These are phyloP conservation scores for Ophiothrix spiculata DNA, from an alignment of 35 echinoderm and acorn worm genomes.

Conservation along the genomic window DNA sequence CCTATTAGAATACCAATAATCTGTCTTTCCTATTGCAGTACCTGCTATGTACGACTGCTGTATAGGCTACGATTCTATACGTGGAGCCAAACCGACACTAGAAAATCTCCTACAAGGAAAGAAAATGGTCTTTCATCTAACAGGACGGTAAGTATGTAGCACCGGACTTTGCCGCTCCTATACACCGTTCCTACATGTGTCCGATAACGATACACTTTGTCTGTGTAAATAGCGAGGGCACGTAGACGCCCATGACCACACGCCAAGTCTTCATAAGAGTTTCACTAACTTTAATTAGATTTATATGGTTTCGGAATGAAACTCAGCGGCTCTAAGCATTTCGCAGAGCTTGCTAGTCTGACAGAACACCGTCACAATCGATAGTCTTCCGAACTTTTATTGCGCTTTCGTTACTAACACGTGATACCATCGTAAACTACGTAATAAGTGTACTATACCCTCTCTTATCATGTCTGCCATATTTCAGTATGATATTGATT, in stretches of 20 bases:
- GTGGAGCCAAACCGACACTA: constrained; percentile 15
- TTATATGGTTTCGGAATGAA: no score
- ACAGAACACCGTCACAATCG: no score
- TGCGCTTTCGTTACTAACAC: neutral
- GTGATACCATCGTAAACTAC: no score
- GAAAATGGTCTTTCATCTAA: constrained; percentile 47
- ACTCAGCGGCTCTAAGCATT: no score
- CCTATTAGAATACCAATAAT: neutral
- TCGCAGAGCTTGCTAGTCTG: no score
- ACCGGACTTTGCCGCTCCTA: neutral
- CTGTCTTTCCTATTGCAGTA: constrained; percentile 38
- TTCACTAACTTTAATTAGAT: no score
- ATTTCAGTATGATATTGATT: neutral
- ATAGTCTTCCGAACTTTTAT: no score
- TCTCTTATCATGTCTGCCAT: neutral
- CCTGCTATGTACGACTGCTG: constrained; percentile 50
- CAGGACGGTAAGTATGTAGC: constrained; percentile 12
- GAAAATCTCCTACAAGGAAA: constrained; percentile 46
- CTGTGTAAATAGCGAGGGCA: no score
- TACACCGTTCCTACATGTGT: neutral
- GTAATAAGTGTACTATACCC: neutral
- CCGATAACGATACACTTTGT: no score
- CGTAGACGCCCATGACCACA: no score
- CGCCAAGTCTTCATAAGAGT: no score
- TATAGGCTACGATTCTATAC: neutral